Evolutionary conservation across 1,140 invertebrate genomes (phyloP).

Genomic region (Dendrolimus kikuchii): DNA sequence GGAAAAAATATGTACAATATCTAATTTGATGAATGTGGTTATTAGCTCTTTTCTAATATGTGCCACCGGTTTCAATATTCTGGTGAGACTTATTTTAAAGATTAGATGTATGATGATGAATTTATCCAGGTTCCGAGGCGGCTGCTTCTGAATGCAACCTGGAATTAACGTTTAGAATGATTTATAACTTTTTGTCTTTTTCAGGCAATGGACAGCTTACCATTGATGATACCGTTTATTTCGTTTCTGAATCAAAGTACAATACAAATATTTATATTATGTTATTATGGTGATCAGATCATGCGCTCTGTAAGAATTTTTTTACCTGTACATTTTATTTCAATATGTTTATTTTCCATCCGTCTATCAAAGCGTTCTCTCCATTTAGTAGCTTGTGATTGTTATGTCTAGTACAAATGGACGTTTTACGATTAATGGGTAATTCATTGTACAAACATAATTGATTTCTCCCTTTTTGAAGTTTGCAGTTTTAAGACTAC

Average conservation of each 20-base stretch:
- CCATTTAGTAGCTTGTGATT: too few relatives aligned
- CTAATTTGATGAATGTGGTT: slow-evolving; percentile 28
- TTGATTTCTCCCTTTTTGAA: too few relatives aligned
- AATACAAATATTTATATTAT: slow-evolving; percentile 33
- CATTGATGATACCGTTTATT: slow-evolving; percentile 18
- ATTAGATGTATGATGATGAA: neutral
- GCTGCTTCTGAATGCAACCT: too few relatives aligned
- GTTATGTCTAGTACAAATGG: too few relatives aligned
- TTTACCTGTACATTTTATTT: slow-evolving; percentile 3
- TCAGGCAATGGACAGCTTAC: slow-evolving; percentile 24
- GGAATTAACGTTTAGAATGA: too few relatives aligned
- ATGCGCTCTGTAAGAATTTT: slow-evolving; percentile 24
- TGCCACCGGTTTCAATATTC: slow-evolving; percentile 35
- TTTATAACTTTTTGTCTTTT: slow-evolving; percentile 12
- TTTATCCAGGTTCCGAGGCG: too few relatives aligned
- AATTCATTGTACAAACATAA: too few relatives aligned
- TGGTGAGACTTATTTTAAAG: slow-evolving; percentile 21
- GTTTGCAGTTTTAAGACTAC: too few relatives aligned
- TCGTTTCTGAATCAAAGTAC: slow-evolving; percentile 23
- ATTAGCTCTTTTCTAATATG: slow-evolving; percentile 39
- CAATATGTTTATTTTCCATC: too few relatives aligned
- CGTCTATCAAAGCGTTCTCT: too few relatives aligned
- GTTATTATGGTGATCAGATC: slow-evolving; percentile 31
- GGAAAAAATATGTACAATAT: slow-evolving; percentile 29
- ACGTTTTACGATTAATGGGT: too few relatives aligned